A percentile compares a stretch with the other conserved stretches of the same genome.
These are phyloP conservation scores for Ridgeia piscesae DNA, from an alignment of 1,140 invertebrate species.

Conservation along the genomic window DNA sequence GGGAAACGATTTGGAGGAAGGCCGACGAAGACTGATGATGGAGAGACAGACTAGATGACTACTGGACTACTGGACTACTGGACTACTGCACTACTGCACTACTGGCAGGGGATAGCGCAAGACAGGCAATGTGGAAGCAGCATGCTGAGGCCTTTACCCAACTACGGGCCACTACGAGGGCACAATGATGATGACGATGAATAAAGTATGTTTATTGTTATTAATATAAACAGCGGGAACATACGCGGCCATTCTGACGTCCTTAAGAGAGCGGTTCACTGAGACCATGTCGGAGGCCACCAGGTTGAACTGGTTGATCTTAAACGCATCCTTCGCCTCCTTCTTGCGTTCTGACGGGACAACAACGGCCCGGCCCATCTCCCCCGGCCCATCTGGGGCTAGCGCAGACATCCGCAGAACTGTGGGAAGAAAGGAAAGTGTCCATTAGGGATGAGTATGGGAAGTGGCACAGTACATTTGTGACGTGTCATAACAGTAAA, in stretches of 20 bases:
- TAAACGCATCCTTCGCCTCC: conserved; percentile 92
- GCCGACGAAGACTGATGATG: too few relatives aligned
- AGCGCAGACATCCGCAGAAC: background rate
- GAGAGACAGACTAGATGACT: too few relatives aligned
- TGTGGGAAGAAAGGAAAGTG: background rate
- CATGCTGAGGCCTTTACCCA: too few relatives aligned
- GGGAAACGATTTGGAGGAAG: too few relatives aligned
- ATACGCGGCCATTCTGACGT: conserved; percentile 74
- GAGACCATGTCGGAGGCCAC: conserved; percentile 97
- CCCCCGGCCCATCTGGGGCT: conserved; percentile 64
- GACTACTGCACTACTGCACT: too few relatives aligned
- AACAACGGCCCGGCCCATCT: conserved; percentile 85
- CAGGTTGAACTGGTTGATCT: conserved; percentile 97
- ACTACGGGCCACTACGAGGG: too few relatives aligned
- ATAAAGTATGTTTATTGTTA: too few relatives aligned
- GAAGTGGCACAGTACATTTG: background rate
- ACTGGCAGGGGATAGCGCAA: too few relatives aligned
- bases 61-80: too few relatives aligned
- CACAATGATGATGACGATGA: too few relatives aligned
- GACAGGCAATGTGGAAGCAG: too few relatives aligned
- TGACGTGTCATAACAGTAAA: too few relatives aligned
- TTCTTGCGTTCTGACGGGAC: conserved; percentile 81
- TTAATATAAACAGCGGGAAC: background rate
- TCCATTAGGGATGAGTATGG: background rate
- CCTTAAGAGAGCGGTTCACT: conserved; percentile 90